Conservation (phyloP, 2,113 vertebrate genomes). For the Nettapus auritus region DNA sequence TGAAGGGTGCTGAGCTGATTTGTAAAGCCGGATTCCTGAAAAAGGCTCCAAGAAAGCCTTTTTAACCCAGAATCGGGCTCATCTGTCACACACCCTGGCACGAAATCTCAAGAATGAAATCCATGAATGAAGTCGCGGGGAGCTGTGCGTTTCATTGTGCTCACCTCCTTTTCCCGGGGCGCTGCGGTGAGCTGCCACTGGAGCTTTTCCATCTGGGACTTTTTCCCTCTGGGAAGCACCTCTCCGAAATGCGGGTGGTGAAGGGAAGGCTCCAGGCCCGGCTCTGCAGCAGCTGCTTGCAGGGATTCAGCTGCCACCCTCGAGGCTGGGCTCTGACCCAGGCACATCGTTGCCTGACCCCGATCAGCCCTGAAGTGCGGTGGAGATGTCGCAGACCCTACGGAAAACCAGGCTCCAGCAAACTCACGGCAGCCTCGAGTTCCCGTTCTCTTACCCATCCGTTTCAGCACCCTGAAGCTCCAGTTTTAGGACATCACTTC, state of each 20-base stretch:
- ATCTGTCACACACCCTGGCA: slow-evolving; percentile 21
- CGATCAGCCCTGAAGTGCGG: background rate
- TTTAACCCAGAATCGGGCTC: background rate
- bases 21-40: slow-evolving; percentile 45
- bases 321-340: background rate
- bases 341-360: background rate
- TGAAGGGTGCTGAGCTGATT: background rate
- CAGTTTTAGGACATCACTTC: slow-evolving; percentile 25
- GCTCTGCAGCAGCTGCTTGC: background rate
- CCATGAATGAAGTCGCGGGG: background rate
- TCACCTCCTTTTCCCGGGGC: slow-evolving; percentile 16
- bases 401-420: background rate
- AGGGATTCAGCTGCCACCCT: background rate
- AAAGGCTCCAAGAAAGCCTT: slow-evolving; percentile 2
- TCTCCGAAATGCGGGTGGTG: background rate
- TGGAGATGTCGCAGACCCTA: background rate
- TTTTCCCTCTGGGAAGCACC: background rate
- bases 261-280: background rate
- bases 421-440: background rate
- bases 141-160: background rate
- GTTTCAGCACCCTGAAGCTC: background rate
- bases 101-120: slow-evolving; percentile 5
- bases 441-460: background rate
- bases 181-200: fast-evolving
- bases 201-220: background rate